Evolutionary conservation across 2,797 vertebrate species (phyloP).

Genomic region (Sebastolobus altivelis): DNA sequence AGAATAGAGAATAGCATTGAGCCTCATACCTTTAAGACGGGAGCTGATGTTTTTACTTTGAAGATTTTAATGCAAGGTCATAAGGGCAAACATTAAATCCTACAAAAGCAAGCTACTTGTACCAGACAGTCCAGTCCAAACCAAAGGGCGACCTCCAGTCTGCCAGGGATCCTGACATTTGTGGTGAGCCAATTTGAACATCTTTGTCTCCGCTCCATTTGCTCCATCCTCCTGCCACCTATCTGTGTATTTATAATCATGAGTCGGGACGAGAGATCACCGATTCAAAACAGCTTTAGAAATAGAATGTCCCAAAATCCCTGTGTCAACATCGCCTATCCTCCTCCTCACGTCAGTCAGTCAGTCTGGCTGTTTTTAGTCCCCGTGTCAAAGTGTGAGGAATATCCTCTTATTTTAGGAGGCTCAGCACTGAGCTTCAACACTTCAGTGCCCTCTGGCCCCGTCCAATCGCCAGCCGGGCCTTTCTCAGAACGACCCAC

Average conservation of each 20-base stretch:
- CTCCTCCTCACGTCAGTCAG: constrained; percentile 21
- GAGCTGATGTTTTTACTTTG: neutral
- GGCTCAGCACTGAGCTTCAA: constrained; percentile 52
- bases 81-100: neutral
- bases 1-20: neutral
- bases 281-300: constrained; percentile 35
- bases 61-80: neutral
- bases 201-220: neutral
- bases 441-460: constrained; percentile 43
- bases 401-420: constrained; percentile 63
- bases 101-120: neutral
- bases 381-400: constrained; percentile 47
- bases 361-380: constrained; percentile 61
- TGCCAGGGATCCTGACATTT: constrained; percentile 8
- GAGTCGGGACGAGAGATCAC: constrained; percentile 28
- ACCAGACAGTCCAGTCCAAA: neutral
- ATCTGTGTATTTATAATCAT: constrained; percentile 62
- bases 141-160: neutral
- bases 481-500: constrained; percentile 53
- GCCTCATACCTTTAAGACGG: neutral
- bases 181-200: constrained; percentile 4
- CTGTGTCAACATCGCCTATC: constrained; percentile 50
- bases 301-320: constrained; percentile 60
- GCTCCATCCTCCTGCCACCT: neutral
- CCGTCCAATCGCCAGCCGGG: constrained; percentile 31